Evolutionary conservation across 1,140 invertebrate species (phyloP), one percentile per base, ranked within the genome.

Genomic region (Atta colombica): DNA sequence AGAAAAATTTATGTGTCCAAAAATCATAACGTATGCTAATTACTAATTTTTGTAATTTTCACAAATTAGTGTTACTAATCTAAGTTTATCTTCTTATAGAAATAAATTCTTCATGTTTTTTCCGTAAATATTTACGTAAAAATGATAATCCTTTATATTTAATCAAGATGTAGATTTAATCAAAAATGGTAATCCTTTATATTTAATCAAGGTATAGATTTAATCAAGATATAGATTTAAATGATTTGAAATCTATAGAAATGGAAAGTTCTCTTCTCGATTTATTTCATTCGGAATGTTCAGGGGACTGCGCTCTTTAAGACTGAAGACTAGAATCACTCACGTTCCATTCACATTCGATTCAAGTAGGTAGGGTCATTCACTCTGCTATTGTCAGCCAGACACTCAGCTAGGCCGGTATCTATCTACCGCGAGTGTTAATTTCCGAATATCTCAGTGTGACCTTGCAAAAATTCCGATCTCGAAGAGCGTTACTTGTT

Each of bases 251-350:
- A 87, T 86, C 39, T 77, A 71, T 89, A 90, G 92, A 94, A 94
- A 94, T 93, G 88, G 93, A 94, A 94, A 94, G 93, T 93, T 88
- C 89, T 93, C 90, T 93, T 93, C 89, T 88, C 69, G 75, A 85
- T 35, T 77, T 61, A n/a, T 21, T 21, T 85, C 78, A 77, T 53
- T 84, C 66, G 49, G 68, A 31, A 77, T 87, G 88, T 77, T 61
- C 68, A 66, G 81, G 88, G 85, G 84, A 85, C 55, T 77, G 63
- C 88, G 89, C 89, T 88, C 72, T 68, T 68, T 69, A 82, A 89
- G 28, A 35, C 71, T 53, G 85, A 85, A 86, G 81, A 90, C 87
- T 80, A 14, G 77, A 51, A 49, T 78, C 18, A 45, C 39, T 45
- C 39, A 78, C 84, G 65, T 86, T 84, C 85, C 81, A 85, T 81